These are phyloP conservation scores for Ennomos quercinarius DNA, from an alignment of 2,888 invertebrate genomes.

Conservation along the genomic window DNA sequence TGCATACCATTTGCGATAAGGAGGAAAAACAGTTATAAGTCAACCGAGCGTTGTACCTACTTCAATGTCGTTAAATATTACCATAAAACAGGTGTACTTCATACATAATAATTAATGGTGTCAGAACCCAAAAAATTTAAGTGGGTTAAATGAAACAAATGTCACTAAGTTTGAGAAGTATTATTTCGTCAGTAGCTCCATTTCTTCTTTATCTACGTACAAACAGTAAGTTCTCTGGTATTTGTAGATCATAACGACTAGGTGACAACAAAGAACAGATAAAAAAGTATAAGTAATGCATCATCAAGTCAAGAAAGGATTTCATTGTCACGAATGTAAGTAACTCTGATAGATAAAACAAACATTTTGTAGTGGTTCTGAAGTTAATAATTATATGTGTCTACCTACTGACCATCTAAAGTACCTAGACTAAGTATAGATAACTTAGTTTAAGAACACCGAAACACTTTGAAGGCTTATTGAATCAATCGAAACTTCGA, in stretches of 20 bases:
- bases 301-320: not conserved
- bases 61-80: slow-evolving; percentile 1
- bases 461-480: too few relatives aligned
- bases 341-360: not conserved
- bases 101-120: too few relatives aligned
- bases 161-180: too few relatives aligned
- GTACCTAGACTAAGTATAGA: too few relatives aligned
- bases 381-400: too few relatives aligned
- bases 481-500: slow-evolving; percentile 4
- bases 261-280: not conserved
- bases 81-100: too few relatives aligned
- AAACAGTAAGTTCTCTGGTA: not conserved
- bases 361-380: not conserved
- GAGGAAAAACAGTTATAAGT: slow-evolving; percentile 21
- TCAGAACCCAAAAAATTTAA: too few relatives aligned
- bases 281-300: not conserved
- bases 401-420: too few relatives aligned
- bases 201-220: slow-evolving; percentile 5
- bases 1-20: slow-evolving; percentile 10
- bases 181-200: slow-evolving; percentile 5
- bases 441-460: too few relatives aligned
- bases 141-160: too few relatives aligned
- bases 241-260: slow-evolving; percentile 2
- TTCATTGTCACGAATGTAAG: not conserved
- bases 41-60: slow-evolving; percentile 5